Conservation (phyloP, 2,888 invertebrate genomes). For the Alcis repandata region DNA sequence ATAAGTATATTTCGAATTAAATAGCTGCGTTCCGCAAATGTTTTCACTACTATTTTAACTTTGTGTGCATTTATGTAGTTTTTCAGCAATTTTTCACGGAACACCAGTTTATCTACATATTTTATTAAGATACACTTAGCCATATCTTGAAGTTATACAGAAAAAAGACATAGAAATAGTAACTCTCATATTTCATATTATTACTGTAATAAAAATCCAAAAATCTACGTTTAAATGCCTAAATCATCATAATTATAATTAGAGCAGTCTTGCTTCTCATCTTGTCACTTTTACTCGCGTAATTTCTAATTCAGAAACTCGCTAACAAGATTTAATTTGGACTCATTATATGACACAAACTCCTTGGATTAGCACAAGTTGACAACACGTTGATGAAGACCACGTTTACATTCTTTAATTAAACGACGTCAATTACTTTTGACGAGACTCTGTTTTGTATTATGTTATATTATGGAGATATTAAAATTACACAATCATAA, state of each 20-base stretch:
- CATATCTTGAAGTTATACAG: neutral
- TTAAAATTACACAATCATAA: no score
- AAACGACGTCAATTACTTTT: conserved; percentile 4
- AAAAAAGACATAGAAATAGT: no score
- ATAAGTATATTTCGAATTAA: no score
- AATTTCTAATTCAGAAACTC: conserved; percentile 21
- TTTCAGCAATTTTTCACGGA: no score
- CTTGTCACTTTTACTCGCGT: conserved; percentile 5
- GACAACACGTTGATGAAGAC: conserved; percentile 12
- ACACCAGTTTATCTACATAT: no score
- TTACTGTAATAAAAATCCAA: no score
- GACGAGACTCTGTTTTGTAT: neutral
- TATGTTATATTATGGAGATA: neutral
- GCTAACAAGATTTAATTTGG: conserved; percentile 20
- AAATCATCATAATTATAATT: neutral
- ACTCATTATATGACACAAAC: conserved; percentile 21
- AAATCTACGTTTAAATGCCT: no score
- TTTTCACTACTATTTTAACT: no score
- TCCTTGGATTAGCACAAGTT: conserved; percentile 4
- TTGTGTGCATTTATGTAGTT: no score
- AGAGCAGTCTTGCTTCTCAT: neutral
- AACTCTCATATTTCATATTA: no score
- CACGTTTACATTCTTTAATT: conserved; percentile 7
- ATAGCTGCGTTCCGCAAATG: no score
- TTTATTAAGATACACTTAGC: neutral